Evolutionary conservation across 2,888 invertebrate species (phyloP), one percentile per base, ranked within the genome.

Genomic region (Pantelozetes paolii): DNA sequence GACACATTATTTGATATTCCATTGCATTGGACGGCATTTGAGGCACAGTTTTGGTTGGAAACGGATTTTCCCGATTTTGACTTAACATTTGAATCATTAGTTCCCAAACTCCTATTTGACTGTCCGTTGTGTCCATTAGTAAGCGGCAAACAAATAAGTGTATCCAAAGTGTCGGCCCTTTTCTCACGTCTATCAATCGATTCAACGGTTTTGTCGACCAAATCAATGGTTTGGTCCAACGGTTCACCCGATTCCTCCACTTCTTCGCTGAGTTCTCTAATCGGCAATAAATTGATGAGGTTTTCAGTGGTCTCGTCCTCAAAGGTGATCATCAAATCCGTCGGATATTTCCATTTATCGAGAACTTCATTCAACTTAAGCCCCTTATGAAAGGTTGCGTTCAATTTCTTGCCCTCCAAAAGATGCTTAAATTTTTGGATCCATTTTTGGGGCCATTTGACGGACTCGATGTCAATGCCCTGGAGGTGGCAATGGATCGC

Each of bases 401-500:
- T 36, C 36, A 64, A 20, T 32, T 8, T 18, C 20, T 64, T 32
- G 40, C n/a, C n/a, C 2, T 64, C 20, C 3, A 64, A 2, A 3
- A 20, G 8, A 8, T 64, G 20, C 18, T 36, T 18, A 18, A 64
- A 64, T 8, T 64, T 40, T 3, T 64, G 2, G 8, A 32, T 5
- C 9, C n/a, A 2, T n/a, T 64, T 32, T 18, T 18, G 1, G n/a
- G 64, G 20, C 64, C 64, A 64, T 20, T 36, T 32, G 1, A n/a
- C 5, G 9, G 5, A 2, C 8, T 36, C 36, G 1, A 9, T 11
- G 8, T 8, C 36, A 6, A 6, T 9, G 2, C 64, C 40, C 30
- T 64, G 64, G n/a, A 64, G 2, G 30, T 64, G 30, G 20, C 64
- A 64, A 36, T 36, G 36, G 15, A 64, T 36, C 8, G 64, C 64